Conservation (phyloP, 1,140 invertebrate species). For the Dendroctonus valens region DNA sequence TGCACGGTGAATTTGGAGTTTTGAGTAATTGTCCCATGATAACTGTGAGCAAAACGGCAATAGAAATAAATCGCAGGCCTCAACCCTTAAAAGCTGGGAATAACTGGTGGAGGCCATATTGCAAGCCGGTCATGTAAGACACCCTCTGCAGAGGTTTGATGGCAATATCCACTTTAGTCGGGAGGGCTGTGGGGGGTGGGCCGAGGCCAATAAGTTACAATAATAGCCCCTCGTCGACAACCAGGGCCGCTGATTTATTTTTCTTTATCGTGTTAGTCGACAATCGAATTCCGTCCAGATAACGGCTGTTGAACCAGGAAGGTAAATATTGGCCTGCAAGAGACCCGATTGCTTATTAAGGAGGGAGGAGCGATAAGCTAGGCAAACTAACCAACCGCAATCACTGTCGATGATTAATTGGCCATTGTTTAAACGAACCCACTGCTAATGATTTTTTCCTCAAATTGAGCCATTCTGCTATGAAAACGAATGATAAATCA, state of each 20-base stretch:
- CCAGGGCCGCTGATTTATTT: slow-evolving; percentile 30
- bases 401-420: too few species aligned
- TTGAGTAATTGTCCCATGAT: too few species aligned
- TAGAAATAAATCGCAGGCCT: too few species aligned
- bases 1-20: too few species aligned
- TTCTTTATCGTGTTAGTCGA: slow-evolving; percentile 30
- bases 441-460: too few species aligned
- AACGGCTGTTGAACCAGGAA: slow-evolving; percentile 28
- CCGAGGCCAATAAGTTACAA: slow-evolving; percentile 31
- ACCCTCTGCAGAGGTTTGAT: slow-evolving; percentile 26
- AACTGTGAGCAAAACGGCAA: too few species aligned
- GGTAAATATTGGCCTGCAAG: slow-evolving; percentile 20
- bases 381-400: too few species aligned
- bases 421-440: too few species aligned
- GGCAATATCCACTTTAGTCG: slow-evolving; percentile 27
- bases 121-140: slow-evolving; percentile 30
- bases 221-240: slow-evolving; percentile 28
- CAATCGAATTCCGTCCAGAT: slow-evolving; percentile 31
- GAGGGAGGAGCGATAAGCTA: too few species aligned
- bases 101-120: slow-evolving; percentile 29
- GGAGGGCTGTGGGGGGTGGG: slow-evolving; percentile 11
- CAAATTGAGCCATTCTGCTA: too few species aligned
- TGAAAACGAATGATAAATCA: too few species aligned
- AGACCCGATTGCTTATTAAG: slow-evolving; percentile 13
- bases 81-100: not conserved